Evolutionary conservation across 2,113 vertebrate genomes (phyloP).

Genomic region (Antennarius striatus): DNA sequence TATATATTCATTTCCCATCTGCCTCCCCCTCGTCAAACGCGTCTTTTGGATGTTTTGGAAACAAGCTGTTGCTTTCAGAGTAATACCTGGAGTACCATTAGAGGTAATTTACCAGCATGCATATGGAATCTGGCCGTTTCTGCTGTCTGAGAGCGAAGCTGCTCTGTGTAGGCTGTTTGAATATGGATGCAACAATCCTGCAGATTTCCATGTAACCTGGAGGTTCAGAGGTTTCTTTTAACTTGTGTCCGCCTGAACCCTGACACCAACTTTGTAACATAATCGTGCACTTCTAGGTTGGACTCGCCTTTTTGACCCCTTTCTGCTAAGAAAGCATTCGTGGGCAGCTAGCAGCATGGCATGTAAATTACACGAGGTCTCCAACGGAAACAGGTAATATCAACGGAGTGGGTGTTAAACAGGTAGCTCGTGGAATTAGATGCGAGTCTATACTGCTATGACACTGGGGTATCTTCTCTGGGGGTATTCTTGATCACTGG

Average conservation of each 20-base stretch:
- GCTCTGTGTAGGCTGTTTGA: constrained; percentile 11
- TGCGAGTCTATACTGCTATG: too few species aligned
- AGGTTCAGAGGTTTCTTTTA: background rate
- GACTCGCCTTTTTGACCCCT: background rate
- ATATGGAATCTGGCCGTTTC: background rate
- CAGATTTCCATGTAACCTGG: background rate
- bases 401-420: too few species aligned
- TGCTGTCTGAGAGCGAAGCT: background rate
- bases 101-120: background rate
- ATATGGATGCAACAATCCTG: background rate
- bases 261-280: too few species aligned
- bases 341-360: too few species aligned
- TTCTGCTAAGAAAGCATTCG: too few species aligned
- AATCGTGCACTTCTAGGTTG: background rate
- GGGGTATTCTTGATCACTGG: too few species aligned
- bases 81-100: constrained; percentile 2
- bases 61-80: constrained; percentile 24
- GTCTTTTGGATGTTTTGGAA: constrained; percentile 17
- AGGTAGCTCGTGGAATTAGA: too few species aligned
- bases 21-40: constrained; percentile 9
- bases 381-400: too few species aligned
- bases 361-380: too few species aligned
- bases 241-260: too few species aligned
- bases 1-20: constrained; percentile 24
- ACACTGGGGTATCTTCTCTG: too few species aligned